Conservation (phyloP, 2,113 vertebrate species). For the Nothoprocta perdicaria region DNA sequence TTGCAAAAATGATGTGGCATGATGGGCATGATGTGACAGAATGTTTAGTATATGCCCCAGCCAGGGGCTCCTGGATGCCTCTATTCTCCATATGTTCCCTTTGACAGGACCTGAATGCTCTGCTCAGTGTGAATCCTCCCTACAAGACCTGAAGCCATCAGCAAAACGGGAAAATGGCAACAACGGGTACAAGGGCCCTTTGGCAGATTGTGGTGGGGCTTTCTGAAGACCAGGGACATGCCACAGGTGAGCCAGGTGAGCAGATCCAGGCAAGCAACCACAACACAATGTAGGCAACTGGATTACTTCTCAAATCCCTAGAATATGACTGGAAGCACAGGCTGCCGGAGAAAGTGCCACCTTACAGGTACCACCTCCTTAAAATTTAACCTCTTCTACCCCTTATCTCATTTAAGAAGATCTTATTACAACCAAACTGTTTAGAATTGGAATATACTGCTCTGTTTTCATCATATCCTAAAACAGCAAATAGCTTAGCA, state of each 20-base stretch:
- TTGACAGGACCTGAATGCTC: background rate
- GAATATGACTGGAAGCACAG: background rate
- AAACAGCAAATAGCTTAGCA: background rate
- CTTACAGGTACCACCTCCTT: background rate
- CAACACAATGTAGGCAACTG: fast-evolving
- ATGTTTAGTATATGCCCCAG: background rate
- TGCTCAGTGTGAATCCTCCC: background rate
- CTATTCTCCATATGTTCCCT: background rate
- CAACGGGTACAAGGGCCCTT: background rate
- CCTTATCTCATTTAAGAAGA: background rate
- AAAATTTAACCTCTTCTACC: background rate
- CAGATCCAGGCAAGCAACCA: background rate
- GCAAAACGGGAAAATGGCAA: background rate
- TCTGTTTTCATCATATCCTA: background rate
- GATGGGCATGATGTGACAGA: background rate
- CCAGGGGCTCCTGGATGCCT: background rate
- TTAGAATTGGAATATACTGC: background rate
- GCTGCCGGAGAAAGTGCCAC: background rate
- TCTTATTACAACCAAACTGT: background rate
- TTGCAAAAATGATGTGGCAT: background rate
- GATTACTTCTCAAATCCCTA: background rate
- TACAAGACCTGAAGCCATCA: background rate
- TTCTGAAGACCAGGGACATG: background rate
- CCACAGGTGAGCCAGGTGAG: background rate
- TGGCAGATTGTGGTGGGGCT: background rate